Conservation (phyloP, 2,797 vertebrate genomes). For the Girardinus metallicus region DNA sequence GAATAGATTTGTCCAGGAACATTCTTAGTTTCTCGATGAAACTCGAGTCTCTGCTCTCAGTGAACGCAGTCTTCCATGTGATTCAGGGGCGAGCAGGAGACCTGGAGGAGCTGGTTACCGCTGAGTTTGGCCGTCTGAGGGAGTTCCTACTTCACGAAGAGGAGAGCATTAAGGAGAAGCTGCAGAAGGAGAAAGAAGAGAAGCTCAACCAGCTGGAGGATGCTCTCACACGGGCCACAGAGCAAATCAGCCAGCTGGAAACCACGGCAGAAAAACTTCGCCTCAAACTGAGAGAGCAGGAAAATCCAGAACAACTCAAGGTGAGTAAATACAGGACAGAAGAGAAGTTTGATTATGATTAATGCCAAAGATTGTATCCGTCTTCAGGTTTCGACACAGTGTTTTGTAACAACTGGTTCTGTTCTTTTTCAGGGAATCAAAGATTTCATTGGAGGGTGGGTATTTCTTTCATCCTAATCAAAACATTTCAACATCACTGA, state of each 20-base stretch:
- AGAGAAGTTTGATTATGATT: neutral
- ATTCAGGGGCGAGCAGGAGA: conserved; percentile 65
- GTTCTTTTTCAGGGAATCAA: conserved; percentile 76
- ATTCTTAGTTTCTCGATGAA: neutral
- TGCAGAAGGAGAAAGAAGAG: conserved; percentile 72
- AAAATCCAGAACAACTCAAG: conserved; percentile 77
- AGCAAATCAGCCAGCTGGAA: conserved; percentile 75
- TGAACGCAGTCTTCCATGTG: conserved; percentile 2
- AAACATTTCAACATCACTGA: neutral
- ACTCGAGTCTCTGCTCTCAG: neutral
- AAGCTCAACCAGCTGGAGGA: conserved; percentile 71
- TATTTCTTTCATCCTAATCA: conserved; percentile 2
- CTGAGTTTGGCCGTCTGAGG: conserved; percentile 68
- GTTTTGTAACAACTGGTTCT: conserved; percentile 35
- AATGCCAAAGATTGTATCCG: neutral
- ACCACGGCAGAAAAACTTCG: conserved; percentile 53
- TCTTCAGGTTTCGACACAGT: conserved; percentile 16
- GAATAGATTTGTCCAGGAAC: neutral
- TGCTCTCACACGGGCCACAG: conserved; percentile 65
- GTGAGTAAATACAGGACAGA: conserved; percentile 38
- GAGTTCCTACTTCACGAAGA: conserved; percentile 76
- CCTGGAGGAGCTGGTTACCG: conserved; percentile 68
- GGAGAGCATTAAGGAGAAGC: conserved; percentile 64
- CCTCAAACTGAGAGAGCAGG: conserved; percentile 71
- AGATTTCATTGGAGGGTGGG: conserved; percentile 80